A percentile compares a stretch with the other conserved stretches of the same genome.
Evolutionary conservation across 1,140 invertebrate genomes (phyloP).

Genomic region (Hirudo medicinalis): DNA sequence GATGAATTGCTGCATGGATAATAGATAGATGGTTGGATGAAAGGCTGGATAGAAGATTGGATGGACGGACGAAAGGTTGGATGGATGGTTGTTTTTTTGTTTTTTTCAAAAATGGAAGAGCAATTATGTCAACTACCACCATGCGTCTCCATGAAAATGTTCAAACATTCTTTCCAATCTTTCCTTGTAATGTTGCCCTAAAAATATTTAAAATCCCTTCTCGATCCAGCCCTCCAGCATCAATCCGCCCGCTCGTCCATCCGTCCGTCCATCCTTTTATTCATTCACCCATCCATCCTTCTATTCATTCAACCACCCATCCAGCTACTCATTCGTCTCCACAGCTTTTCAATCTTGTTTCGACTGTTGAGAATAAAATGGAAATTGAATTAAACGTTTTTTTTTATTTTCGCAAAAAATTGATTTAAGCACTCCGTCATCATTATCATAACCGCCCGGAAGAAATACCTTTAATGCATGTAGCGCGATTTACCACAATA

Average conservation of each 20-base stretch:
- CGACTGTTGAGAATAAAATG: no score
- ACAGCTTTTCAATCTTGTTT: neutral
- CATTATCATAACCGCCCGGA: no score
- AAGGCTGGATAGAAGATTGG: neutral
- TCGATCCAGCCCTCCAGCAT: neutral
- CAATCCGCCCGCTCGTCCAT: neutral
- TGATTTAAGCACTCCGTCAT: no score
- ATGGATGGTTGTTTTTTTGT: neutral
- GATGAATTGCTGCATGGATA: neutral
- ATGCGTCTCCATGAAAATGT: neutral
- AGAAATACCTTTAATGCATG: no score
- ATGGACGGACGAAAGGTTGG: neutral
- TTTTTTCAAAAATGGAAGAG: neutral
- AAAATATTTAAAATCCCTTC: neutral
- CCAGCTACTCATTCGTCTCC: neutral
- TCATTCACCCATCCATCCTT: conserved; percentile 7
- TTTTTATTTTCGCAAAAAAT: no score
- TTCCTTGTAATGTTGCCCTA: neutral
- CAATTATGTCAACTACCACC: neutral
- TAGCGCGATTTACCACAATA: no score
- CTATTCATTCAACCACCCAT: conserved; percentile 5
- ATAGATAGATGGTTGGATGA: neutral
- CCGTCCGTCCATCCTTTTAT: conserved; percentile 8
- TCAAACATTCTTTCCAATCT: neutral
- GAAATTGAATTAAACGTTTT: no score